Evolutionary conservation across 1,140 invertebrate species (phyloP).

Genomic region (Halesus radiatus): DNA sequence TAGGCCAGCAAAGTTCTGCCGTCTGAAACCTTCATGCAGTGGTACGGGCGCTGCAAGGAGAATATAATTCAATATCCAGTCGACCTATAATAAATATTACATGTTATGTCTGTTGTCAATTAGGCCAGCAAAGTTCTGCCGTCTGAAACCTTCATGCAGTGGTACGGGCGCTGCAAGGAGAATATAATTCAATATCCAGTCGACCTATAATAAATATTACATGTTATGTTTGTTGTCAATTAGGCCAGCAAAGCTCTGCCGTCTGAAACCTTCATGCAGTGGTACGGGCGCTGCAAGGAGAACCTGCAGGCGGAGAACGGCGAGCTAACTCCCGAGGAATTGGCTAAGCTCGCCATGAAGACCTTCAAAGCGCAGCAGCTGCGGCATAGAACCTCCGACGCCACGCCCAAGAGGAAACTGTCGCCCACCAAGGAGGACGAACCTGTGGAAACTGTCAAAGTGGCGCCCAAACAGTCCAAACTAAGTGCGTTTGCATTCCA

Average conservation of each 20-base stretch:
- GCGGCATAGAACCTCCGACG: constrained; percentile 45
- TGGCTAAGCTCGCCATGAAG: constrained; percentile 70
- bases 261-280: constrained; percentile 70
- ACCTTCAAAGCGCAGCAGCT: constrained; percentile 69
- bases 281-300: constrained; percentile 72
- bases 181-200: too few species aligned
- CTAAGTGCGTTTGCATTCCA: constrained; percentile 67
- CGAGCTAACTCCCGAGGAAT: constrained; percentile 67
- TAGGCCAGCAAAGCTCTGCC: constrained; percentile 36
- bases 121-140: constrained; percentile 33
- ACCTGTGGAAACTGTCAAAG: constrained; percentile 55
- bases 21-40: constrained; percentile 70
- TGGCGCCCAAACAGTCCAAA: constrained; percentile 67
- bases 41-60: constrained; percentile 72
- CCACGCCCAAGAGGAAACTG: constrained; percentile 63
- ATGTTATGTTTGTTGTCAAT: not conserved
- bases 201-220: too few species aligned
- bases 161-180: constrained; percentile 72
- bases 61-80: too few species aligned
- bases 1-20: constrained; percentile 33
- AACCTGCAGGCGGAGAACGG: constrained; percentile 71
- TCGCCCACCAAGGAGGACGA: constrained; percentile 46
- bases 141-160: constrained; percentile 70
- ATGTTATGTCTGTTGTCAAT: not conserved
- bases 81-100: too few species aligned